Conservation (phyloP, 2,888 invertebrate species). For the Nasonovia ribisnigri region DNA sequence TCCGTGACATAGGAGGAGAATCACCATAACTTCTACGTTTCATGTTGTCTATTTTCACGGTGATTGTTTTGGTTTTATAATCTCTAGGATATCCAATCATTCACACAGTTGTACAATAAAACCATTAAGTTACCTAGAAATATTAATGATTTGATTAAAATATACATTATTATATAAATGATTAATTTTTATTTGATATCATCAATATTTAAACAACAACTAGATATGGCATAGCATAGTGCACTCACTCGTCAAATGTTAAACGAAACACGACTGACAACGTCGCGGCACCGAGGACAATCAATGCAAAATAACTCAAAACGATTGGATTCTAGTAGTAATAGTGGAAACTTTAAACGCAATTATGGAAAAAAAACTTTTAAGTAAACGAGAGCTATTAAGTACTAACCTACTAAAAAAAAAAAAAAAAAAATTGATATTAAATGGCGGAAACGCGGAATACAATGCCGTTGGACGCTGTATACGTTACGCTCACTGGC, state of each 20-base stretch:
- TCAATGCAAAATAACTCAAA: not conserved
- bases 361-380: not conserved
- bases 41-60: constrained; percentile 77
- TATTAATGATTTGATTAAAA: no score
- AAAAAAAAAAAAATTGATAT: not conserved
- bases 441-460: not conserved
- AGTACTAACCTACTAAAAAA: not conserved
- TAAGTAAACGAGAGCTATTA: not conserved
- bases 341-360: not conserved
- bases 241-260: constrained; percentile 22
- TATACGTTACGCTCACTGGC: not conserved
- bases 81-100: no score
- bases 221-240: not conserved
- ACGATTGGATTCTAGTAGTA: not conserved
- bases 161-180: not conserved
- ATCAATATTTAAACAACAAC: not conserved
- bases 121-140: no score
- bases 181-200: not conserved
- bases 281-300: not conserved
- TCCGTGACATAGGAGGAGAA: constrained; percentile 84
- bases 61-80: constrained; percentile 28
- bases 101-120: no score
- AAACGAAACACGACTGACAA: not conserved
- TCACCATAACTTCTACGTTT: constrained; percentile 90
- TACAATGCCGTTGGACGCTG: not conserved